Conservation (phyloP, 2,888 invertebrate species). For the Agrilus cyanescens region DNA sequence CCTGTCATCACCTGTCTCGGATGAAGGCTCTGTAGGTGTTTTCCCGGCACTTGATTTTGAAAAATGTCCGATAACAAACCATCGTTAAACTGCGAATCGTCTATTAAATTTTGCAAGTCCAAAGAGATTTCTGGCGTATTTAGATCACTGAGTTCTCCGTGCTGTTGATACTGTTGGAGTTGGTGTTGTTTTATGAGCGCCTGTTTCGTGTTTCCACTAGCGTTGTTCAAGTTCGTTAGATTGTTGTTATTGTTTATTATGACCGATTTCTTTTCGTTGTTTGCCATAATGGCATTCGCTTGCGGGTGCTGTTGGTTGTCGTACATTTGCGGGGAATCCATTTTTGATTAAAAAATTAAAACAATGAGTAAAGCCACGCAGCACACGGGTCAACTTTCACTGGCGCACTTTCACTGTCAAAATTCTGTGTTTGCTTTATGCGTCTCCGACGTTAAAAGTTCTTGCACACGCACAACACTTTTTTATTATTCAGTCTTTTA, state of each 20-base stretch:
- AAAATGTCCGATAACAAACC: constrained; percentile 79
- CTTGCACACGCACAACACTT: constrained; percentile 22
- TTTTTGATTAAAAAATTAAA: constrained; percentile 24
- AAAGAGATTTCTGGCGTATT: constrained; percentile 87
- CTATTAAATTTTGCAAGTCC: constrained; percentile 84
- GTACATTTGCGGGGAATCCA: constrained; percentile 84
- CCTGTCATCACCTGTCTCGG: constrained; percentile 36
- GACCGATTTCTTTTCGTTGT: constrained; percentile 40
- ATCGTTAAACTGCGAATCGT: constrained; percentile 79
- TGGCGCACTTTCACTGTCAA: constrained; percentile 22
- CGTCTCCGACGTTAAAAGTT: constrained; percentile 8
- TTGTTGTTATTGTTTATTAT: constrained; percentile 37
- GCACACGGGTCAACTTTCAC: constrained; percentile 25
- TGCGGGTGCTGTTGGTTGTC: constrained; percentile 51
- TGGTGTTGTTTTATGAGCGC: constrained; percentile 52
- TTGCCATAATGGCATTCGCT: constrained; percentile 45
- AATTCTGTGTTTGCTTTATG: constrained; percentile 15
- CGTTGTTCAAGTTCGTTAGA: constrained; percentile 36
- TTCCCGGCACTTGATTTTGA: constrained; percentile 37
- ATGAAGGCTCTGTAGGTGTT: constrained; percentile 33
- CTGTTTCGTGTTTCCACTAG: constrained; percentile 40
- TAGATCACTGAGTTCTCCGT: constrained; percentile 71
- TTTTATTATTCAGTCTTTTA: constrained; percentile 12
- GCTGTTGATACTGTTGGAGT: constrained; percentile 61
- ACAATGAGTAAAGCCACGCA: constrained; percentile 3